Evolutionary conservation across 64 coral and sea anemone species (phyloP).

Genomic region (Stichodactyla helianthus): DNA sequence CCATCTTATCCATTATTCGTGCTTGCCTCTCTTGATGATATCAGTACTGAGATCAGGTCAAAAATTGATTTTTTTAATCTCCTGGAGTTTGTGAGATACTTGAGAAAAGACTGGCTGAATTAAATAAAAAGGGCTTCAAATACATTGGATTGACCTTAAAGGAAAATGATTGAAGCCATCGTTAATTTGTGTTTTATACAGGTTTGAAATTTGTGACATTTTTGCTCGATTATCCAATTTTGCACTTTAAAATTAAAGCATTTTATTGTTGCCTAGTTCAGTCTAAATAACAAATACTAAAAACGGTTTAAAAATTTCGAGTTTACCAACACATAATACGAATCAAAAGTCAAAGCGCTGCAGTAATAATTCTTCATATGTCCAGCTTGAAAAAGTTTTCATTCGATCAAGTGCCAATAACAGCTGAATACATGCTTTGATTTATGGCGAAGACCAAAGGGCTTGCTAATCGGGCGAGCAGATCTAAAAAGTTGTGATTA

Average conservation of each 20-base stretch:
- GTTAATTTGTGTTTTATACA: neutral
- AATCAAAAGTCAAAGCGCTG: no score
- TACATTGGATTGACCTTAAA: neutral
- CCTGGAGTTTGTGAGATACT: neutral
- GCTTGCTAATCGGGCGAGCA: neutral
- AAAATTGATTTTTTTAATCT: neutral
- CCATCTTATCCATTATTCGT: neutral
- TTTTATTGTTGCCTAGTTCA: no score
- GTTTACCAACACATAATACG: no score
- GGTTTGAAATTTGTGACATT: neutral
- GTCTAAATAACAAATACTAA: no score
- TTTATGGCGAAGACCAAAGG: neutral
- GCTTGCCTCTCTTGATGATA: neutral
- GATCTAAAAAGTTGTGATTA: slow-evolving; percentile 5
- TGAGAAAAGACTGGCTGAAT: neutral
- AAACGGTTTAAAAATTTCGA: no score
- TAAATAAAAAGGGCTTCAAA: neutral
- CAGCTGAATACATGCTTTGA: neutral
- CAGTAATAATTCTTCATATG: no score
- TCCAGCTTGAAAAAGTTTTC: neutral
- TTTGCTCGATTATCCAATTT: neutral
- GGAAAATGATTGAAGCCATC: neutral
- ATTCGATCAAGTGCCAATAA: neutral
- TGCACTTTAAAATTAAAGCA: neutral
- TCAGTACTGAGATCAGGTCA: neutral